Evolutionary conservation across 2,888 invertebrate genomes (phyloP).

Genomic region (Papilio elwesi): DNA sequence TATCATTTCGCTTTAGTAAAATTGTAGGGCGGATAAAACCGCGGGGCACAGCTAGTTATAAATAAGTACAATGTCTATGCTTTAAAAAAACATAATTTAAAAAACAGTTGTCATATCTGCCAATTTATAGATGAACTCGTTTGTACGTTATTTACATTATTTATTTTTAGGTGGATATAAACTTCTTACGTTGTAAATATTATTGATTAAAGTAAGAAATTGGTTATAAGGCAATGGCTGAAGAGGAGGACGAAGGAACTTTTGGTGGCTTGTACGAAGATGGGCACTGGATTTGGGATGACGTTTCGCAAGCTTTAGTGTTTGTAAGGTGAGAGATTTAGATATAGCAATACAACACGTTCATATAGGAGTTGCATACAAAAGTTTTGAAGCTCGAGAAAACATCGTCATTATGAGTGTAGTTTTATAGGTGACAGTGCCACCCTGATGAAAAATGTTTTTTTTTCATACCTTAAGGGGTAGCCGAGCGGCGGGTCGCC

Average conservation of each 20-base stretch:
- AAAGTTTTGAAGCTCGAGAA: not conserved
- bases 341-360: not conserved
- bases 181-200: not conserved
- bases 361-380: too few relatives aligned
- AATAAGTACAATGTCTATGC: constrained; percentile 8
- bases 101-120: constrained; percentile 17
- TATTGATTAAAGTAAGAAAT: not conserved
- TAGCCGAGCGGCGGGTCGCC: too few relatives aligned
- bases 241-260: constrained; percentile 71
- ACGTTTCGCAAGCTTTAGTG: constrained; percentile 54
- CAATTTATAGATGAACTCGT: constrained; percentile 8
- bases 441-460: too few relatives aligned
- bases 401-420: not conserved
- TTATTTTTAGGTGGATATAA: not conserved
- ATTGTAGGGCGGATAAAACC: too few relatives aligned
- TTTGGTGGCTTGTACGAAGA: constrained; percentile 72
- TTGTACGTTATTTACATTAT: constrained; percentile 4
- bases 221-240: constrained; percentile 57
- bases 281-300: constrained; percentile 83
- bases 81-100: not conserved
- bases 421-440: too few relatives aligned
- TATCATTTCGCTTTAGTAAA: too few relatives aligned
- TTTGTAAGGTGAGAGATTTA: constrained; percentile 64
- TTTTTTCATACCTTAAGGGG: too few relatives aligned
- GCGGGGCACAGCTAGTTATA: too few relatives aligned